A percentile compares a stretch with the other conserved stretches of the same genome.
phyloP scores from a whole-genome alignment of 2,113 vertebrate genomes.

The Phyllostomus discolor region DNA sequence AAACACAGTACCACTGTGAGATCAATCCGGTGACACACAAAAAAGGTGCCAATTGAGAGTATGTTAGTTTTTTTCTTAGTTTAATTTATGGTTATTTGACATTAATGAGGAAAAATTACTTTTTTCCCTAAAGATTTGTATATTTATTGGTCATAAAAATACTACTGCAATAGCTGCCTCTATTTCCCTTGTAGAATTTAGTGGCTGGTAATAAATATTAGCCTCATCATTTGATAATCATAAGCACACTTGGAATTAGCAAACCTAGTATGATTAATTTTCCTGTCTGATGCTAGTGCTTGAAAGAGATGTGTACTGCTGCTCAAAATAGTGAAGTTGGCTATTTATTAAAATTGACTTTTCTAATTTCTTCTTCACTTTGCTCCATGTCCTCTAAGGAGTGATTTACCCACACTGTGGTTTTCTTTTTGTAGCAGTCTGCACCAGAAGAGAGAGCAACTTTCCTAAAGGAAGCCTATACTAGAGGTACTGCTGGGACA shows the following conservation, averaged over 20 bases:
- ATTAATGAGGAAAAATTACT: not conserved
- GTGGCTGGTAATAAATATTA: not conserved
- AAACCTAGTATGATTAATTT: conserved; percentile 21
- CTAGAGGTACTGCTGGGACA: not conserved
- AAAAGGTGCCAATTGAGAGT: not conserved
- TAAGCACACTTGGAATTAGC: not conserved
- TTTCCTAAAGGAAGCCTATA: not conserved
- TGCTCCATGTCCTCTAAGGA: not conserved
- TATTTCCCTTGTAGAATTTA: not conserved
- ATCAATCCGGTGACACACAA: not conserved
- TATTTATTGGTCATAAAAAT: not conserved
- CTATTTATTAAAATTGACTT: not conserved
- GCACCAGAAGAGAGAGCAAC: not conserved
- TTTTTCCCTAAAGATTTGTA: not conserved
- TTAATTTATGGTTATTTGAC: not conserved
- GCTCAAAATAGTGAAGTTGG: not conserved
- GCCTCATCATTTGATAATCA: not conserved
- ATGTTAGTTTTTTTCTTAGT: not conserved
- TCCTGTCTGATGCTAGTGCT: not conserved
- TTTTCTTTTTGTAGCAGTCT: conserved; percentile 23
- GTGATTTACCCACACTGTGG: not conserved
- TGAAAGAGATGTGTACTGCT: not conserved
- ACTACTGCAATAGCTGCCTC: not conserved
- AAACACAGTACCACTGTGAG: accelerated
- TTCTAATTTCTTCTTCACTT: conserved; percentile 1